phyloP scores from a whole-genome alignment of 2,888 invertebrate genomes.

The Saturnia japonica region DNA sequence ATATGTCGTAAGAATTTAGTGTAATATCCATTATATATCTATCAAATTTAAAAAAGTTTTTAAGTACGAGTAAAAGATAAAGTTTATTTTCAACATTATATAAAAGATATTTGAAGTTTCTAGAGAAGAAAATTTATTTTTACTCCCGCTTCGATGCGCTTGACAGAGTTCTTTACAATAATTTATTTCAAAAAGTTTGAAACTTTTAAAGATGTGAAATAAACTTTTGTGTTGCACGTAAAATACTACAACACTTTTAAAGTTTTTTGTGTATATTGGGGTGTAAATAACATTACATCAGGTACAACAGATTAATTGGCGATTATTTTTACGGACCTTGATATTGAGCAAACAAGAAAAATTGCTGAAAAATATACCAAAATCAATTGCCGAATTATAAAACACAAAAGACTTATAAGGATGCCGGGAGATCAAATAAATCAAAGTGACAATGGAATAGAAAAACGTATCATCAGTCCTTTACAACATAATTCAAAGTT shows the following conservation, averaged over 20 bases:
- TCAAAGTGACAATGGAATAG: too few relatives aligned
- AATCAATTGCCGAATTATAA: background rate
- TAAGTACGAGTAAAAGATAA: background rate
- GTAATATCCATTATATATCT: background rate
- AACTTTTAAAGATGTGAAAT: constrained; percentile 5
- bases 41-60: background rate
- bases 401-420: background rate
- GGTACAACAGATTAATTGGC: background rate
- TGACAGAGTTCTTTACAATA: background rate
- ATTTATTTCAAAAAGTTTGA: background rate
- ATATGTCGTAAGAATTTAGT: background rate
- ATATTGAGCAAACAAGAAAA: background rate
- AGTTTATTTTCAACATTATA: background rate
- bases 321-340: background rate
- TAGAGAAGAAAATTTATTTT: background rate
- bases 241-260: background rate
- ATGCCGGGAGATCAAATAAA: too few relatives aligned
- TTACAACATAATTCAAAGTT: too few relatives aligned
- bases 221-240: background rate
- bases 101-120: background rate
- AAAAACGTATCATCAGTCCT: too few relatives aligned
- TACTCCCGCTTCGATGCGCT: background rate
- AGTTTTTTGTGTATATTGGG: background rate
- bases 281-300: background rate
- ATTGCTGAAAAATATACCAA: background rate